Base-by-base conservation (phyloP, 1,140 invertebrate species). In the Aphaenogaster rudis region DNA sequence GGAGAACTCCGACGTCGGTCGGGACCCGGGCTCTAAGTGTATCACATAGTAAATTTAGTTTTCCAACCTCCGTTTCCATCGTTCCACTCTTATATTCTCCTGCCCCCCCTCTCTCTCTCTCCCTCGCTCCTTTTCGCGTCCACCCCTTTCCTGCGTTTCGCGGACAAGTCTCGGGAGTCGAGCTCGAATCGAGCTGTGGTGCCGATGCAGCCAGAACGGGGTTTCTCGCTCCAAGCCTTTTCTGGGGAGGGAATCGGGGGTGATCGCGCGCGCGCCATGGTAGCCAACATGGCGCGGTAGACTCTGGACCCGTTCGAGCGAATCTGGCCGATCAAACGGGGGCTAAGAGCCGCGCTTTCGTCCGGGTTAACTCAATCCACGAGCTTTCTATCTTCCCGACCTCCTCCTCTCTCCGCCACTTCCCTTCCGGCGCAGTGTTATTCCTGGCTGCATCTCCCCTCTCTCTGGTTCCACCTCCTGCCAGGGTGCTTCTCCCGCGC, bases 11-110 rank as follows among this genome's bases (percentile, higher is more conserved):
- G 61, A 88, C 80, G 86, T 87, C 88, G 88, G 74, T 88, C 66
- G 86, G 84, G 81, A 81, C 84, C 67, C 66, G 69, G 88, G 86
- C 92, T 94, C 91, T 95, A 95, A 95, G 94, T 95, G 93, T 95
- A 95, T 95, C 95, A 95, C 94, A 95, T 94, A 95, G 94, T 95
- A 95, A 95, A 95, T 95, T 95, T 94, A 94, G 93, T 95, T 95
- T 94, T 89, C 91, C 91, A 88, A 93, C 90, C 92, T 93, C 89
- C 89, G 88, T 89, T 89, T 89, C 81, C 82, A 69, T 5, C 88
- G 36, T 64, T 72, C 57, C 72, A 39, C 67, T 50, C 57, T 52
- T 21, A 59, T 39, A 66, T 42, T 54, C 64, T 13, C 59, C 85
- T 13, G 21, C 9, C 17, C 48, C 39, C 82, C 45, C 36, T 13